Evolutionary conservation across 2,888 invertebrate genomes (phyloP), one percentile per base, ranked within the genome.

Genomic region (Trichogramma dendrolimi): DNA sequence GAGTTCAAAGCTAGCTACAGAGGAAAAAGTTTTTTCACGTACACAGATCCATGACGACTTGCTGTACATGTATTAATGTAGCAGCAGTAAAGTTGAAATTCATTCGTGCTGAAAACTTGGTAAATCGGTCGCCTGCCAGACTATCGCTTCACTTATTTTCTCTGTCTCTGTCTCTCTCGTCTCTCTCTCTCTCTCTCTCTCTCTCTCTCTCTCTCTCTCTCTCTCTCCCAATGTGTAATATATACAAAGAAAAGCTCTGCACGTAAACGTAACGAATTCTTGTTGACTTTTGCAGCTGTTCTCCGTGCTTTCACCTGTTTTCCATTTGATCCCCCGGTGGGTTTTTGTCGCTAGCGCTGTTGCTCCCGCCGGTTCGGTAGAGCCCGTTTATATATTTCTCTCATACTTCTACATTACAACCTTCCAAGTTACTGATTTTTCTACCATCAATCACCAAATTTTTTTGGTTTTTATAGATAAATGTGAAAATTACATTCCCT

Each of bases 261-360:
- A 10, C 46, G 46, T 8, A 7, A 54, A 44, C 54, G 38, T 55
- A 44, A 50, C 41, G 27, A 60, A 63, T 63, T 58, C 60, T 48
- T 60, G 57, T 63, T 60, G 60, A 60, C 63, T 60, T 63, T 56
- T 59, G 55, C 59, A 59, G 52, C 56, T 59, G 58, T 46, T 58
- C 54, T n/a, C 14, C 14, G 51, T 55, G 27, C 51, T 58, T 60
- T 60, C 53, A 55, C 54, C 54, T 63, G 54, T 41, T 63, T 63
- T 54, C 47, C 56, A 60, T 60, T 60, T 60, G 44, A 59, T 60
- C 51, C 60, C 14, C 42, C 63, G 39, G 14, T 5, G 54, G 60
- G 48, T 47, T 57, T 40, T 27, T 38, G 10, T 6, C 52, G 14
- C 14, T 14, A 14, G 14, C 14, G 14, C 14, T 14, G 14, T 14